phyloP scores from a whole-genome alignment of 2,113 vertebrate species.

The Haemorhous mexicanus region DNA sequence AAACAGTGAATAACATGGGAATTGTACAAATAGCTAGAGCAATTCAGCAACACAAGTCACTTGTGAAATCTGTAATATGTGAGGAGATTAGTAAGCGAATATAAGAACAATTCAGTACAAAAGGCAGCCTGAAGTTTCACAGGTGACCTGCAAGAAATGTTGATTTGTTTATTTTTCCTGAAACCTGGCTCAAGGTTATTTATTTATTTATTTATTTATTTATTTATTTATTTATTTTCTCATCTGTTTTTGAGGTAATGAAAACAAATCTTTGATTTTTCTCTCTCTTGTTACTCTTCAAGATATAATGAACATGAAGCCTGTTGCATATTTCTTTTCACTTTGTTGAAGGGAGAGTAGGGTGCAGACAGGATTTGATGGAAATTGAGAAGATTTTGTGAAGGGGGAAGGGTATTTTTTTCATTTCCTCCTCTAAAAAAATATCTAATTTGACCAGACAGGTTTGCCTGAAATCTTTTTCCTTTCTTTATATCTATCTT shows the following conservation, averaged over 20 bases:
- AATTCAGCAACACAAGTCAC: slow-evolving; percentile 50
- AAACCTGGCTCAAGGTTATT: neutral
- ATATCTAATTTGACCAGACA: neutral
- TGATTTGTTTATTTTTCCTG: neutral
- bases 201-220: neutral
- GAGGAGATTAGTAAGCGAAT: slow-evolving; percentile 29
- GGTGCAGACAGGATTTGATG: neutral
- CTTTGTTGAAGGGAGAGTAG: neutral
- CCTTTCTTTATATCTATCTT: neutral
- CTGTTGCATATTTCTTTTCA: neutral
- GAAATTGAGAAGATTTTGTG: neutral
- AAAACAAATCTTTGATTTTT: neutral
- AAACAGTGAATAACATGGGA: slow-evolving; percentile 34
- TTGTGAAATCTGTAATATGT: slow-evolving; percentile 61
- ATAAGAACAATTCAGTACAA: neutral
- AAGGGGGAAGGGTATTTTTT: neutral
- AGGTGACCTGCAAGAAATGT: neutral
- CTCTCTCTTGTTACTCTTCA: neutral
- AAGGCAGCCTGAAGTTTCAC: slow-evolving; percentile 7
- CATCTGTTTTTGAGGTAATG: neutral
- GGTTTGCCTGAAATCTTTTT: neutral
- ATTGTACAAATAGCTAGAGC: slow-evolving; percentile 16
- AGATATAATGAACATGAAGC: neutral
- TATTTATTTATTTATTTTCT: neutral
- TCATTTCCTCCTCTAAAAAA: neutral